Percentiles rank a stretch among this genome's conserved stretches.
Evolutionary conservation across 2,797 vertebrate species (phyloP).

Genomic region (Helostoma temminkii): DNA sequence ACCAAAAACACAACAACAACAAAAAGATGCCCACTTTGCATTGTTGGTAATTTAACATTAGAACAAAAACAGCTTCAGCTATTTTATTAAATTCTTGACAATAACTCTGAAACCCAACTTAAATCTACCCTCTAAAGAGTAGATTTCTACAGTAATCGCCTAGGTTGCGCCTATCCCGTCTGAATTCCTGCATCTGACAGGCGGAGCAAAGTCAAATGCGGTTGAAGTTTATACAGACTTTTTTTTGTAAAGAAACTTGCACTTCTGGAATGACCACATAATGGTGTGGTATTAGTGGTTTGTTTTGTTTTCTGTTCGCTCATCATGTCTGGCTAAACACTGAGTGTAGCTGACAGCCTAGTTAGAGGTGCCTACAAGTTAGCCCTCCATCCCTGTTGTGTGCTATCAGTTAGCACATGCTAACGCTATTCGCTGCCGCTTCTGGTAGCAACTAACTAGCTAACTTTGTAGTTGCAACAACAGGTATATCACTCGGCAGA

Average conservation of each 20-base stretch:
- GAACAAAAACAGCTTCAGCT: neutral
- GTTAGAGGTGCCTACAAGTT: neutral
- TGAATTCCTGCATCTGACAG: neutral
- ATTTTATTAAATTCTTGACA: neutral
- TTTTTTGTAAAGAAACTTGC: conserved; percentile 12
- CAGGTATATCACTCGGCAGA: fast-evolving
- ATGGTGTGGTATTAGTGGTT: neutral
- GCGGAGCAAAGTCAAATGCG: neutral
- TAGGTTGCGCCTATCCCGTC: neutral
- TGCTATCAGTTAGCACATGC: conserved; percentile 41
- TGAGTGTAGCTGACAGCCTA: no score
- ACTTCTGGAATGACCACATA: neutral
- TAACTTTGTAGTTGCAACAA: neutral
- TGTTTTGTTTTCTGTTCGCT: neutral
- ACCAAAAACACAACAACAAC: no score
- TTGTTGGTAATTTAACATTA: neutral
- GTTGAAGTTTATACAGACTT: conserved; percentile 18
- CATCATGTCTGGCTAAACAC: no score
- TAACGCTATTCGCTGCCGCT: conserved; percentile 21
- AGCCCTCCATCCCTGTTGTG: neutral
- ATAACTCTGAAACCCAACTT: no score
- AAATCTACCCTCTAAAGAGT: no score
- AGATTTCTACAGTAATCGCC: no score
- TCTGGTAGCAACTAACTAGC: neutral
- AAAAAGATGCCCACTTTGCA: no score